A percentile compares a stretch with the other conserved stretches of the same genome.
These are phyloP conservation scores for Oncorhynchus clarkii DNA, from an alignment of 2,113 vertebrate genomes.

Conservation along the genomic window DNA sequence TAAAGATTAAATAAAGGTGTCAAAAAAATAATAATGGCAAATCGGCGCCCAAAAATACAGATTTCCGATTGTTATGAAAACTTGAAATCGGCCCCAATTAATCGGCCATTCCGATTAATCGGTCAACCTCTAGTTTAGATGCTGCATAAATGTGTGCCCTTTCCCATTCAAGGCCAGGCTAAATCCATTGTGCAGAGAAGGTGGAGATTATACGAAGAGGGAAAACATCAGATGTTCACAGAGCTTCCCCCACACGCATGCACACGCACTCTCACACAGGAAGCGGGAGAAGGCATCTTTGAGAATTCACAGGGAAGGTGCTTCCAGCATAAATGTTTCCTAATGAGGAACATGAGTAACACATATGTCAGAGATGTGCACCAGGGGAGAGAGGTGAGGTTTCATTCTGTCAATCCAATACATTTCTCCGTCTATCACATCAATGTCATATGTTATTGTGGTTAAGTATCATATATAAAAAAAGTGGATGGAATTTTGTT, in stretches of 20 bases:
- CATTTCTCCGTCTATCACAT: conserved; percentile 66
- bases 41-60: too few species aligned
- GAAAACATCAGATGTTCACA: conserved; percentile 52
- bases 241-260: conserved; percentile 14
- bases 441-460: conserved; percentile 63
- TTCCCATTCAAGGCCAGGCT: conserved; percentile 51
- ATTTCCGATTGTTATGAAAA: too few species aligned
- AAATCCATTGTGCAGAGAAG: conserved; percentile 59
- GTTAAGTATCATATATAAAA: conserved; percentile 7
- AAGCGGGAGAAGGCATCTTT: conserved; percentile 14
- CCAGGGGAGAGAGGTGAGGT: conserved; percentile 62
- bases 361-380: conserved; percentile 67
- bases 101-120: too few species aligned
- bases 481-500: conserved; percentile 28
- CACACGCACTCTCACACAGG: conserved; percentile 12
- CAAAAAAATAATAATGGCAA: too few species aligned
- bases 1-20: too few species aligned
- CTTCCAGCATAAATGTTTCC: conserved; percentile 69
- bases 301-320: conserved; percentile 44
- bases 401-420: conserved; percentile 64
- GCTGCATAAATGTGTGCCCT: conserved; percentile 43
- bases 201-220: conserved; percentile 57
- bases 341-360: conserved; percentile 74
- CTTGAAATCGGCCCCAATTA: too few species aligned
- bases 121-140: conserved; percentile 23